Conservation (phyloP, 2,113 vertebrate genomes). For the Urocolius indicus region DNA sequence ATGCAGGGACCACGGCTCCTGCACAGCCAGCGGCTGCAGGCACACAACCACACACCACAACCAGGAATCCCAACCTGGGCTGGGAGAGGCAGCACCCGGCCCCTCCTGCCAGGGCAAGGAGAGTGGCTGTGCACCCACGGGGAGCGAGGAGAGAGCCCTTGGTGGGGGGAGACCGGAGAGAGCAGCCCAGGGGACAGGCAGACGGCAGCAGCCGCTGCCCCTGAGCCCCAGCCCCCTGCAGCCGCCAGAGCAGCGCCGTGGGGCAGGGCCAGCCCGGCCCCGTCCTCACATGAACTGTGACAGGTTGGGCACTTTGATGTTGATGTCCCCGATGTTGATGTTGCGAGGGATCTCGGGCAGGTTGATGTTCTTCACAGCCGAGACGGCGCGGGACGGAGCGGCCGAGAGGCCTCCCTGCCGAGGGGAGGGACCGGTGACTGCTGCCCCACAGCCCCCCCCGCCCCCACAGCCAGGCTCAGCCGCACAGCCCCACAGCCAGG, state of each 20-base stretch:
- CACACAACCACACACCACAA: not conserved
- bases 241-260: no score
- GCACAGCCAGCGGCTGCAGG: not conserved
- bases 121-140: rapidly evolving
- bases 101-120: rapidly evolving
- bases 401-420: conserved; percentile 89
- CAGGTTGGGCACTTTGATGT: conserved; percentile 95
- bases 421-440: not conserved
- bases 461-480: no score
- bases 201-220: rapidly evolving
- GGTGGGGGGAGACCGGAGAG: not conserved
- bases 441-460: not conserved
- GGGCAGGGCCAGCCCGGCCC: no score
- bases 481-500: not conserved
- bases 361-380: conserved; percentile 95
- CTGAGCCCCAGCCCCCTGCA: not conserved
- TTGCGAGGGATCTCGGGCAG: conserved; percentile 94
- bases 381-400: conserved; percentile 89
- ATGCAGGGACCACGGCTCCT: not conserved
- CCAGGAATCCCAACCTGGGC: not conserved
- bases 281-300: conserved; percentile 85
- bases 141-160: not conserved
- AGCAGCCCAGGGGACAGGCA: not conserved
- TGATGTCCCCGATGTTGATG: conserved; percentile 96
- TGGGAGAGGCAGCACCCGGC: not conserved